Base-by-base conservation (phyloP, 2,888 invertebrate species). In the Parnassius mnemosyne region DNA sequence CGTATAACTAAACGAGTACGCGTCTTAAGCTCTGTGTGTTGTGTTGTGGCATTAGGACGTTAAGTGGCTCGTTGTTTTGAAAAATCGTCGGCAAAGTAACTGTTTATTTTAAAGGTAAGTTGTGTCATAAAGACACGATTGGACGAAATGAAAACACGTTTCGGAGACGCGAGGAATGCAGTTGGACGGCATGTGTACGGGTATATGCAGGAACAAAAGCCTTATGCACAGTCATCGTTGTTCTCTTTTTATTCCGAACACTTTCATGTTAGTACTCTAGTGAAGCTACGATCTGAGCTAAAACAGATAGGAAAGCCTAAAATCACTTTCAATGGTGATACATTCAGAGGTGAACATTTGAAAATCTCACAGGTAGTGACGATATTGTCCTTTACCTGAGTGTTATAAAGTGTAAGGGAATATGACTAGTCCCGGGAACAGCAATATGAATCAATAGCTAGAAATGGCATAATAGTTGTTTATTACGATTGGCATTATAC, bases 51-150 rank as follows among this genome's bases (percentile, higher is more conserved):
- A 67, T 68, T 74, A 75, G 78, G 75, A 78, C 78, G 71, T 75
- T 68, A 71, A 66, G 72, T 56, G 63, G 9, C 77, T 34, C 77
- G 79, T 70, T 74, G 74, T 74, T 80, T 80, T 76, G 71, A 77
- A 76, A 78, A 81, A 83, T 77, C 79, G 80, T 78, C 78, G 79
- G 78, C 77, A 79, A 85, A 87, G 76, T 83, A 83, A 89, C 88
- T 86, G 88, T 89, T 87, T 87, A 85, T 83, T 89, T 89, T 84
- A 79, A 89, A 89, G 89, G 90, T 88, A 86, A 88, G 87, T 87
- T 86, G 84, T 88, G 84, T 83, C 86, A 87, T 84, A 85, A 86
- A 89, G 89, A 85, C 84, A 87, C 83, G 76, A 55, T 55, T 62
- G 83, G 78, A 79, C 78, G 83, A 79, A 86, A 87, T 82, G 84